These are phyloP conservation scores for Leptothorax acervorum DNA, from an alignment of 2,888 invertebrate species.

Conservation along the genomic window DNA sequence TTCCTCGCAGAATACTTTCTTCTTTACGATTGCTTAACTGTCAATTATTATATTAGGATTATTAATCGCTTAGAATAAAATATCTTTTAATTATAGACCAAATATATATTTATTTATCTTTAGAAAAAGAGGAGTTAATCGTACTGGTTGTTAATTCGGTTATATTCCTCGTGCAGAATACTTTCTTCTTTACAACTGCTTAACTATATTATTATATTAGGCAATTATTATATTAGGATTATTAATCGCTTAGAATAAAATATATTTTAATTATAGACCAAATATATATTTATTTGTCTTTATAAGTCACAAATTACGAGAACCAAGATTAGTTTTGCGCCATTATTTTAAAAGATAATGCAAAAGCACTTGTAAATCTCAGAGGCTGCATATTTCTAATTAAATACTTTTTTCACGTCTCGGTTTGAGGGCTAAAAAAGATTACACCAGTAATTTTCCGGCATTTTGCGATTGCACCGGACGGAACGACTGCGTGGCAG, in stretches of 20 bases:
- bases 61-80: not conserved
- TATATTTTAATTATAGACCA: not conserved
- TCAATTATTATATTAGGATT: not conserved
- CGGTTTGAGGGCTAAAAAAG: not conserved
- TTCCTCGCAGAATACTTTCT: not conserved
- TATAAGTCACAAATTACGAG: not conserved
- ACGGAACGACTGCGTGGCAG: slow-evolving; percentile 16
- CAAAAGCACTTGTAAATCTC: not conserved
- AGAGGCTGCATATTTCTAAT: not conserved
- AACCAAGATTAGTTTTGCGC: not conserved
- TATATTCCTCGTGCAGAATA: not conserved
- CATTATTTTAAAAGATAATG: not conserved
- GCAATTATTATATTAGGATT: not conserved
- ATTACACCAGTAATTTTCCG: slow-evolving; percentile 11
- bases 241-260: not conserved
- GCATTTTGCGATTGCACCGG: slow-evolving; percentile 26
- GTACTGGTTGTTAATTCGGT: not conserved
- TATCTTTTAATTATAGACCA: not conserved
- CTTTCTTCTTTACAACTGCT: slow-evolving; percentile 3
- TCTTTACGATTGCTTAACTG: not conserved
- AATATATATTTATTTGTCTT: not conserved
- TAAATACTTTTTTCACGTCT: not conserved
- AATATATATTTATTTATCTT: not conserved
- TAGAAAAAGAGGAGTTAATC: slow-evolving; percentile 40
- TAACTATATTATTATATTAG: too few species aligned